These are phyloP conservation scores for Steinernema carpocapsae DNA, from an alignment of 2,888 invertebrate species.

Conservation along the genomic window DNA sequence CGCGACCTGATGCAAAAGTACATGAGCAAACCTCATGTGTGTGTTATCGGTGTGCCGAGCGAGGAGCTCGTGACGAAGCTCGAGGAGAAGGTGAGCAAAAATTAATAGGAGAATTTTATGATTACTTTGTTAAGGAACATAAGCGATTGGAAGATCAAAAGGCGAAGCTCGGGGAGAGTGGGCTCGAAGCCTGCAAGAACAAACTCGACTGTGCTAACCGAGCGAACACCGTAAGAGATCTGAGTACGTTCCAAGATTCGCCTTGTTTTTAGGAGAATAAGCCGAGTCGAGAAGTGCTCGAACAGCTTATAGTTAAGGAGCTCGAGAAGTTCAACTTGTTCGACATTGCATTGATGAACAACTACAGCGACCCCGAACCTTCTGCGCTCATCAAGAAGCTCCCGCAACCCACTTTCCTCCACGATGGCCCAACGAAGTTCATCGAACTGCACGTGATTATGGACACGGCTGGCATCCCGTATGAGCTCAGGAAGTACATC, in stretches of 20 bases:
- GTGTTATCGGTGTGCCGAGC: constrained; percentile 75
- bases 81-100: constrained; percentile 71
- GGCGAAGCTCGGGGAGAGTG: constrained; percentile 76
- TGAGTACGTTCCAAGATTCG: background rate
- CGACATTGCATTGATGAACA: constrained; percentile 22
- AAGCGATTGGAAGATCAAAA: constrained; percentile 77
- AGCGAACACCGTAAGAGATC: constrained; percentile 77
- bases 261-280: constrained; percentile 63
- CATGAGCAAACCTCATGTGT: constrained; percentile 52
- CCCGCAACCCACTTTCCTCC: constrained; percentile 57
- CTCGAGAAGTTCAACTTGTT: constrained; percentile 76
- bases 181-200: constrained; percentile 76
- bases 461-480: constrained; percentile 54
- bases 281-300: constrained; percentile 78
- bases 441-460: constrained; percentile 55
- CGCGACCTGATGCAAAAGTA: constrained; percentile 73
- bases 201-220: constrained; percentile 77
- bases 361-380: background rate
- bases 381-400: constrained; percentile 36
- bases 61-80: constrained; percentile 76
- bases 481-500: constrained; percentile 70
- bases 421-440: constrained; percentile 55
- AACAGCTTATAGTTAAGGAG: constrained; percentile 80
- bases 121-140: constrained; percentile 74
- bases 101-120: background rate